A percentile compares a stretch with the other conserved stretches of the same genome.
phyloP scores from a whole-genome alignment of 1,140 invertebrate species.

The Anoplolepis gracilipes region DNA sequence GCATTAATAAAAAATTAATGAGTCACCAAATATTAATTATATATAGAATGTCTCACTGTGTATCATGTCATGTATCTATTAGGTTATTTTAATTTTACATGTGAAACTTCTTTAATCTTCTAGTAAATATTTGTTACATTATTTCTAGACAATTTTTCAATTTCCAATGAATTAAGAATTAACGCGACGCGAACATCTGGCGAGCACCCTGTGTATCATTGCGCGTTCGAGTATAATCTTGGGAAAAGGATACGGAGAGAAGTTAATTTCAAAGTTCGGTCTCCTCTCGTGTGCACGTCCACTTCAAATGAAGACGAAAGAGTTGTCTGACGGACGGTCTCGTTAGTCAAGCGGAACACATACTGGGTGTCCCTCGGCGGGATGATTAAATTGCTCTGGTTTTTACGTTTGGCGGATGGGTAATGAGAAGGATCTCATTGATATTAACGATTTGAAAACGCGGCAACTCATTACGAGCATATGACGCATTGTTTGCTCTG shows the following conservation, averaged over 20 bases:
- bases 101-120: too few species aligned
- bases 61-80: background rate
- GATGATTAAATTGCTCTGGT: conserved; percentile 57
- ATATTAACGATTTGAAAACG: conserved; percentile 57
- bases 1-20: background rate
- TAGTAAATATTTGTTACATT: conserved; percentile 13
- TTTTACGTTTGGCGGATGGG: conserved; percentile 42
- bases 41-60: background rate
- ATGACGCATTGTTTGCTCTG: conserved; percentile 25
- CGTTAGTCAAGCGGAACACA: conserved; percentile 63
- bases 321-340: conserved; percentile 67
- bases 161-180: conserved; percentile 32
- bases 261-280: conserved; percentile 53
- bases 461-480: conserved; percentile 20
- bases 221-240: conserved; percentile 37
- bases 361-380: conserved; percentile 33
- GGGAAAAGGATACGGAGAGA: conserved; percentile 25
- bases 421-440: conserved; percentile 53
- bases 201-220: background rate
- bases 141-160: too few species aligned
- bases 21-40: conserved; percentile 1
- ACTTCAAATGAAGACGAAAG: conserved; percentile 75
- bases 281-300: conserved; percentile 42
- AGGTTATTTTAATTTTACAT: background rate
- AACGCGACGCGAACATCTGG: conserved; percentile 9